Conservation (phyloP, 2,888 invertebrate species). For the Listrodromus nycthemerus region DNA sequence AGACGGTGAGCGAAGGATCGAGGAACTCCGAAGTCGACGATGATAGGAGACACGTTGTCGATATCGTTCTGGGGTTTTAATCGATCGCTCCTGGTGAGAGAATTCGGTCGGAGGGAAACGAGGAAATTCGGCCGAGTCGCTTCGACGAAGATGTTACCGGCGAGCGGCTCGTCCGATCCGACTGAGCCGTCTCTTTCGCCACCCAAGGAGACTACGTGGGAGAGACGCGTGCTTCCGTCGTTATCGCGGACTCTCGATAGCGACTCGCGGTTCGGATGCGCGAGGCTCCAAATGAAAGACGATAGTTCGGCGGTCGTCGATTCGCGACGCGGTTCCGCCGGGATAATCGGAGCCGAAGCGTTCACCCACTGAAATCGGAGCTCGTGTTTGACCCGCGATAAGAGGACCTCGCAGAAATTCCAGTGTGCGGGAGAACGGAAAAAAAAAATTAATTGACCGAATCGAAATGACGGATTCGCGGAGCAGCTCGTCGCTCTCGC, state of each 20-base stretch:
- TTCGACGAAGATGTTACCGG: conserved; percentile 8
- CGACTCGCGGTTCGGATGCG: conserved; percentile 53
- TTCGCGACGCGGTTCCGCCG: background rate
- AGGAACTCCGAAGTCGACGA: conserved; percentile 7
- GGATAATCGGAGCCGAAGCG: background rate
- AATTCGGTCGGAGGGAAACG: background rate
- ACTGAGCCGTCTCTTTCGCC: conserved; percentile 32
- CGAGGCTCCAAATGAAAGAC: conserved; percentile 48
- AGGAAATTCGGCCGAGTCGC: background rate
- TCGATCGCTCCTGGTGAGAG: background rate
- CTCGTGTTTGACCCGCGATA: background rate
- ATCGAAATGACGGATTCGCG: conserved; percentile 78
- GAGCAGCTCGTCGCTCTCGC: conserved; percentile 75
- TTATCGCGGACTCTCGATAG: conserved; percentile 49
- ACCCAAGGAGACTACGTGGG: conserved; percentile 57
- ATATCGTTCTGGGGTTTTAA: background rate
- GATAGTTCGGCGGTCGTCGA: conserved; percentile 31
- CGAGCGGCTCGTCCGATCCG: conserved; percentile 1
- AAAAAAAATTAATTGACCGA: background rate
- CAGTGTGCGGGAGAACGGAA: background rate
- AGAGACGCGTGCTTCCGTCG: conserved; percentile 54
- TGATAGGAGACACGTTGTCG: background rate
- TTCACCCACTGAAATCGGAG: background rate
- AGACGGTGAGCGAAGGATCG: background rate
- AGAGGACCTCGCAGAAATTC: background rate